A percentile compares a stretch with the other conserved stretches of the same genome.
These are phyloP conservation scores for Suricata suricatta DNA, from an alignment of 2,113 vertebrate genomes.

Conservation along the genomic window DNA sequence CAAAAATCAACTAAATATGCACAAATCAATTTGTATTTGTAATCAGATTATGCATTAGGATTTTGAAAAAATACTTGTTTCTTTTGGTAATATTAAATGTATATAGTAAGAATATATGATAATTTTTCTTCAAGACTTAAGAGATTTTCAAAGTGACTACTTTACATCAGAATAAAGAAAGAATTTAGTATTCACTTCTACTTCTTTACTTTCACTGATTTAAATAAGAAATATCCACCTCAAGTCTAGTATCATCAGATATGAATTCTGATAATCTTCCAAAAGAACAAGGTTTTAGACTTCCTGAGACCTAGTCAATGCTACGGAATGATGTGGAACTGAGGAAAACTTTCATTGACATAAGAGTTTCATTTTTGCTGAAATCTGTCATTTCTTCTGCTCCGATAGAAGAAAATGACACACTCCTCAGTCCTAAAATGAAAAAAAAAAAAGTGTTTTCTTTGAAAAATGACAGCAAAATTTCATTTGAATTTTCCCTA, in stretches of 20 bases:
- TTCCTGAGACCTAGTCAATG: background rate
- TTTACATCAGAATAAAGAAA: background rate
- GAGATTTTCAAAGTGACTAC: background rate
- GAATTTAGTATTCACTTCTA: background rate
- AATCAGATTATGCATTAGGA: background rate
- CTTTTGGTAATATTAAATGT: background rate
- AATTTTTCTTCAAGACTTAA: background rate
- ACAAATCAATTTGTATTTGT: background rate
- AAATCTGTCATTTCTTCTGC: slow-evolving; percentile 49
- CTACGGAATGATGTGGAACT: background rate
- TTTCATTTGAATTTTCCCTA: slow-evolving; percentile 22
- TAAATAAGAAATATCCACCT: slow-evolving; percentile 16
- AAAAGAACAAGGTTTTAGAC: background rate
- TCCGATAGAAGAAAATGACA: slow-evolving; percentile 69
- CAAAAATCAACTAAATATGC: background rate
- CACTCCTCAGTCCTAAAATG: slow-evolving; percentile 62
- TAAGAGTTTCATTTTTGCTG: background rate
- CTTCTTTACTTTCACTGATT: background rate
- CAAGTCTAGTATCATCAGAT: background rate
- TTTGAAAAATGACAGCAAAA: slow-evolving; percentile 51
- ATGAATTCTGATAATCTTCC: background rate
- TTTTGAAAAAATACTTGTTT: background rate
- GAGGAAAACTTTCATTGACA: slow-evolving; percentile 66
- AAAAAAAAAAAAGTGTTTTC: slow-evolving; percentile 71
- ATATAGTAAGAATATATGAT: background rate